Base-by-base conservation (phyloP, 2,888 invertebrate genomes). In the Scotopteryx bipunctaria region DNA sequence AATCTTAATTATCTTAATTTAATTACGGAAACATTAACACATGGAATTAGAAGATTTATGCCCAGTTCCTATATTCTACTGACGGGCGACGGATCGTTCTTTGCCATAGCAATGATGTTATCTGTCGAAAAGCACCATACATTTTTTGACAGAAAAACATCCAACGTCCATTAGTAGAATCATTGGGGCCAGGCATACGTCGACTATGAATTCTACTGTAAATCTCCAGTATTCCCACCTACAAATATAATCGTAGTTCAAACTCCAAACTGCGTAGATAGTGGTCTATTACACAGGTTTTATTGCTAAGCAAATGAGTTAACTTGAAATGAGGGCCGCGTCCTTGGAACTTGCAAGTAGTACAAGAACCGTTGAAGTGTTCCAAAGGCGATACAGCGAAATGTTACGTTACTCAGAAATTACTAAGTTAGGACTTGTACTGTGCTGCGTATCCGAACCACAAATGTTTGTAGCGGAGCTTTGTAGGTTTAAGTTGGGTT, bases 291-390 rank as follows among this genome's bases (percentile, higher is more conserved):
- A 54, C 43, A 52, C 35, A 55, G 57, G 61, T 61, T 64, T 56
- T 64, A 59, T 60, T 60, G 50, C 57, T 27, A 46, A 36, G 53
- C 52, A 60, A 53, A 64, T 52, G 64, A 54, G 57, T 53, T 44
- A 66, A 66, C 58, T 66, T 66, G 35, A 51, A 61, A 64, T 64
- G 61, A 59, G 56, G 45, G 46, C 55, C 32, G 19, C 53, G 40
- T 27, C 64, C 64, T 61, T 55, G 57, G 14, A 57, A 57, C 45
- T 62, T 59, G 6, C 36, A 43, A 55, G 44, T 59, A 53, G 42
- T 54, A 55, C 50, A 54, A 55, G 46, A 41, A 44, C 52, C 49
- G 29, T 17, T 36, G 48, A 49, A 49, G 42, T 42, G 9, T n/a
- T 47, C 40, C 35, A 38, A 35, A 35, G 40, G 48, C 38, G 11